Percentiles rank a stretch among this genome's conserved stretches.
Conservation (phyloP, 2,113 vertebrate genomes). For the Alligator mississippiensis region DNA sequence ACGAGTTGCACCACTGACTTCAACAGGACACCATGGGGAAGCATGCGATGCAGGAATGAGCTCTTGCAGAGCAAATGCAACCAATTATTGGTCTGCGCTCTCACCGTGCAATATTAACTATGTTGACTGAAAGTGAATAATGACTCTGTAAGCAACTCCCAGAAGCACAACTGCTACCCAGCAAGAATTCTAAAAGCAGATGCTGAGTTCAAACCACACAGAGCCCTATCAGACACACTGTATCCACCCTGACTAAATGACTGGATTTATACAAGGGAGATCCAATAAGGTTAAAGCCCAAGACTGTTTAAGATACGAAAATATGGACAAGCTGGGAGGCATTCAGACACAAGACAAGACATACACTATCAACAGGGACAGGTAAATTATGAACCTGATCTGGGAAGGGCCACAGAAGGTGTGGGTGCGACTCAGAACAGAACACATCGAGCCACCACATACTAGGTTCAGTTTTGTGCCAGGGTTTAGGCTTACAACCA, state of each 20-base stretch:
- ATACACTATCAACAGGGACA: slow-evolving; percentile 62
- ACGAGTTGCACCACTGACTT: neutral
- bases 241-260: slow-evolving; percentile 41
- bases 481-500: slow-evolving; percentile 46
- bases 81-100: neutral
- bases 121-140: slow-evolving; percentile 16
- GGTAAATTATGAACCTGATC: slow-evolving; percentile 66
- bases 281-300: slow-evolving; percentile 61
- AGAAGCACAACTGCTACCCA: neutral
- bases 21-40: neutral
- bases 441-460: slow-evolving; percentile 58
- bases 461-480: slow-evolving; percentile 60
- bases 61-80: neutral
- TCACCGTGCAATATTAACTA: neutral
- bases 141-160: neutral
- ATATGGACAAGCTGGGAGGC: slow-evolving; percentile 59
- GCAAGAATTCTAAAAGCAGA: neutral
- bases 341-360: slow-evolving; percentile 63
- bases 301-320: slow-evolving; percentile 63
- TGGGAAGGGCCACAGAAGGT: slow-evolving; percentile 70
- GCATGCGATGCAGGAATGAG: neutral
- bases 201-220: neutral
- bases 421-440: slow-evolving; percentile 67
- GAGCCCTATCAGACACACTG: slow-evolving; percentile 1
- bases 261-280: slow-evolving; percentile 56